These are phyloP conservation scores for Monomorium pharaonis DNA, from an alignment of 1,140 invertebrate species.

Conservation along the genomic window DNA sequence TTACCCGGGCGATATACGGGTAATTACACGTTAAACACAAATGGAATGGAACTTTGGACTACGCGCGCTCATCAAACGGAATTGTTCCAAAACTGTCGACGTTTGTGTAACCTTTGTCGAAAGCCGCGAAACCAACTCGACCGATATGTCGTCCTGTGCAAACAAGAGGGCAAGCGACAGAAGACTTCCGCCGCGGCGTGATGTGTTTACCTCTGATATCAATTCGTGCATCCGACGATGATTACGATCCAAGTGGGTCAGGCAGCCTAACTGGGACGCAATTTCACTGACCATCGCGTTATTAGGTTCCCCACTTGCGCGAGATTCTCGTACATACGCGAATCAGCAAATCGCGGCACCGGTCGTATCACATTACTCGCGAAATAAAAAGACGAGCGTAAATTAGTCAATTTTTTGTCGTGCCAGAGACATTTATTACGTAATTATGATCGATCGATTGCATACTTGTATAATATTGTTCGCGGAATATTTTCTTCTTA, in stretches of 20 bases:
- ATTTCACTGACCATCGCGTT: slow-evolving; percentile 66
- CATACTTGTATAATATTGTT: background rate
- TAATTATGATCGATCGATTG: no score
- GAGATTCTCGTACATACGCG: slow-evolving; percentile 1
- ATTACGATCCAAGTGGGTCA: slow-evolving; percentile 68
- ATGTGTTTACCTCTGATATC: slow-evolving; percentile 66
- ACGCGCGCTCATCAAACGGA: background rate
- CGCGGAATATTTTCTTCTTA: background rate
- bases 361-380: background rate
- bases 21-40: slow-evolving; percentile 15
- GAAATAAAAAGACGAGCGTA: background rate
- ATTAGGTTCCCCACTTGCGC: slow-evolving; percentile 46
- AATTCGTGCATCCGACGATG: slow-evolving; percentile 57
- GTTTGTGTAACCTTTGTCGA: slow-evolving; percentile 31
- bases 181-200: slow-evolving; percentile 8
- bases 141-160: slow-evolving; percentile 16
- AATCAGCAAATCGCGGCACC: background rate
- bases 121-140: background rate
- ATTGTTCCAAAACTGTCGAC: background rate
- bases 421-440: no score
- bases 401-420: background rate
- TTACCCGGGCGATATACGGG: background rate
- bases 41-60: background rate
- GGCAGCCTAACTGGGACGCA: slow-evolving; percentile 59
- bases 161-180: slow-evolving; percentile 19